Conservation (phyloP, 2,113 vertebrate species). For the Saguinus imperator region DNA sequence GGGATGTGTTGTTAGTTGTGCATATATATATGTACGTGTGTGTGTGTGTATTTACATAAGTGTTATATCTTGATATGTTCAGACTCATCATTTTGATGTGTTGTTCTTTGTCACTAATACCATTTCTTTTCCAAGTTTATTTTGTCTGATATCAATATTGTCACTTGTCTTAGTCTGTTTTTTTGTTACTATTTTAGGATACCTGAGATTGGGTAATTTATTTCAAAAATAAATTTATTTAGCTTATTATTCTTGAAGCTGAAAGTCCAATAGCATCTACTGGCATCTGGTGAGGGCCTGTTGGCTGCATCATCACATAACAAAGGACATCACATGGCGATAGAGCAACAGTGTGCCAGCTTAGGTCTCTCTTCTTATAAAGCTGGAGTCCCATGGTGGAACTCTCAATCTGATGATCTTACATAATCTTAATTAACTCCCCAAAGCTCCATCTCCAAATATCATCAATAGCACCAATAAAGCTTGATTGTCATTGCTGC, state of each 20-base stretch:
- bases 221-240: neutral
- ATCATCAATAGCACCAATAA: neutral
- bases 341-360: neutral
- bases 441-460: neutral
- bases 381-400: neutral
- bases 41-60: neutral
- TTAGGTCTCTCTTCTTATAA: neutral
- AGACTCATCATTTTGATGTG: neutral
- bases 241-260: neutral
- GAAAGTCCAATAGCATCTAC: no score
- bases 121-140: neutral
- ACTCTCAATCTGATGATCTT: neutral
- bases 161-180: neutral
- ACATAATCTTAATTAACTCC: neutral
- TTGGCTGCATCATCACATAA: neutral
- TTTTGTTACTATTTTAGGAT: neutral
- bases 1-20: neutral
- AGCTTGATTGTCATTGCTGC: neutral
- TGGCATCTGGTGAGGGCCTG: neutral
- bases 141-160: neutral
- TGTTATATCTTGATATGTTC: neutral
- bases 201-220: neutral
- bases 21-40: accelerated
- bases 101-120: neutral
- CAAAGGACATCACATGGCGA: neutral